Evolutionary conservation across 2,797 vertebrate genomes (phyloP).

Genomic region (Crax fasciolata): DNA sequence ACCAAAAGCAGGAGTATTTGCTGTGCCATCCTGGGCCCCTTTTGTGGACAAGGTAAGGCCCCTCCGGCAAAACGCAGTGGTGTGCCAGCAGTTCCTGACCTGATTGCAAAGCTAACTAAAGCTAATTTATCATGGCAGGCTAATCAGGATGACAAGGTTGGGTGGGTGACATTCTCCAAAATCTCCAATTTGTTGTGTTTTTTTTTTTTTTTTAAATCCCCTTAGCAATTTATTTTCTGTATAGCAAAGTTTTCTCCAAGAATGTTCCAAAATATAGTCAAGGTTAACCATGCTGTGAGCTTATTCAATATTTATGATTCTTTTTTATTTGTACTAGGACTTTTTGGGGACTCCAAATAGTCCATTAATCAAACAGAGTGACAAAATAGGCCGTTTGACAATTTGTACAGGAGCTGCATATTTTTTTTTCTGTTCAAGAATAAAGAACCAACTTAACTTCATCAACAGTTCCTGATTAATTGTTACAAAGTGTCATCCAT

Average conservation of each 20-base stretch:
- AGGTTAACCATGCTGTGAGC: conserved; percentile 84
- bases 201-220: conserved; percentile 76
- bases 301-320: conserved; percentile 89
- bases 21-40: not conserved
- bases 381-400: conserved; percentile 91
- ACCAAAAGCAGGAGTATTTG: not conserved
- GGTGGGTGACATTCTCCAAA: conserved; percentile 91
- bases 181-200: conserved; percentile 76
- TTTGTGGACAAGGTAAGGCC: conserved; percentile 42
- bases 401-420: conserved; percentile 67
- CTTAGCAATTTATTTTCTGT: conserved; percentile 84
- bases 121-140: conserved; percentile 93
- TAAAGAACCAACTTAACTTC: conserved; percentile 90
- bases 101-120: conserved; percentile 89
- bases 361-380: conserved; percentile 96
- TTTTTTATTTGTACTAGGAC: conserved; percentile 84
- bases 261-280: conserved; percentile 85
- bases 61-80: not conserved
- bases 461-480: conserved; percentile 93
- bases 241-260: conserved; percentile 78
- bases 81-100: conserved; percentile 80
- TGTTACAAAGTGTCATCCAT: conserved; percentile 92
- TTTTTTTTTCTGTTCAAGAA: conserved; percentile 62
- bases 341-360: conserved; percentile 88
- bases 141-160: conserved; percentile 92